Base-by-base conservation (phyloP, 2,888 invertebrate species). In the Phalera bucephala region DNA sequence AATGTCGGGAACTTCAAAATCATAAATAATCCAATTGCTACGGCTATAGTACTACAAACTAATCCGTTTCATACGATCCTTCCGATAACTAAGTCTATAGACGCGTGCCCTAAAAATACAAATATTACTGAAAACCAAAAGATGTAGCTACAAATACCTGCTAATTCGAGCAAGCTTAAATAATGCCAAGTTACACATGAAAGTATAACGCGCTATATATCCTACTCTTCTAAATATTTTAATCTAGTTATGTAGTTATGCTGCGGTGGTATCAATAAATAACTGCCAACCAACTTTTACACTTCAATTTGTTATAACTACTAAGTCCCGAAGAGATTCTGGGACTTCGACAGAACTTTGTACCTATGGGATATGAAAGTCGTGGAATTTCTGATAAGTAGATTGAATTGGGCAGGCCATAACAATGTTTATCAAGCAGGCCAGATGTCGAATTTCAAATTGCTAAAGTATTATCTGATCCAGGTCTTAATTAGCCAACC, bases 221-320 rank as follows among this genome's bases (percentile, higher is more conserved):
- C 69, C 64, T 57, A 64, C 62, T 57, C 48, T 53, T 68, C 48
- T 72, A 77, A 79, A 80, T 76, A 76, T 76, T 81, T 79, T 79
- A 80, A 80, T 80, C 78, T 70, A 47, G 57, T 55, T 58, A 56
- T 72, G 67, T 80, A 75, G 80, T 81, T 80, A 82, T 76, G 70
- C 64, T 61, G 67, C 61, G 61, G 70, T 55, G 60, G 61, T 61
- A 62, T 68, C 66, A 64, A 70, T 73, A 79, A 80, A 83, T 79
- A 83, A 80, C 69, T 66, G 66, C 56, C 51, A 55, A 60, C 59
- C 54, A 77, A 76, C 72, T 80, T 72, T 70, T 64, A 66, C 71
- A 74, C 69, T 72, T 72, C 72, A 79, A 79, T 81, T 80, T 75
- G 75, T 81, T 84, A 77, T 73, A 78, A 76, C 72, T 68, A 68